phyloP scores from a whole-genome alignment of 2,113 vertebrate species.

The Trichechus manatus region DNA sequence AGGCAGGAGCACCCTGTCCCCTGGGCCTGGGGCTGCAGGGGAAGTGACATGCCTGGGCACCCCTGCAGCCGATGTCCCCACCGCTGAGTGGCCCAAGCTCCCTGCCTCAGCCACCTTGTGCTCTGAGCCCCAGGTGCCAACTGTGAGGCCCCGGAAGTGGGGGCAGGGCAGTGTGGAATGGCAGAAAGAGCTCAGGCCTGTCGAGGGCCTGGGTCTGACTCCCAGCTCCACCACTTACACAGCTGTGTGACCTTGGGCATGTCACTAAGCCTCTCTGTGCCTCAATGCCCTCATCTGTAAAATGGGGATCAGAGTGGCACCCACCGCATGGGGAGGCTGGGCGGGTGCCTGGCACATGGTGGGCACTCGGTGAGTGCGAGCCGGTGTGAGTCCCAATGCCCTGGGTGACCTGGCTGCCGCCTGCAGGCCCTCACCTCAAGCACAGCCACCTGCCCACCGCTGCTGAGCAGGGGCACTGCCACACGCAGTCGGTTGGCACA shows the following conservation, averaged over 20 bases:
- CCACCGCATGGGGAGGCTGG: not conserved
- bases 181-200: not conserved
- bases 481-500: slow-evolving; percentile 90
- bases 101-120: slow-evolving; percentile 33
- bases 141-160: not conserved
- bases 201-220: not conserved
- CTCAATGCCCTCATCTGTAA: slow-evolving; percentile 65
- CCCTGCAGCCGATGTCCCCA: not conserved
- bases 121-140: slow-evolving; percentile 17
- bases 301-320: not conserved
- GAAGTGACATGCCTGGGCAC: not conserved
- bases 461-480: slow-evolving; percentile 93
- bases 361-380: not conserved
- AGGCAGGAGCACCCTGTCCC: not conserved
- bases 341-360: not conserved
- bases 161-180: not conserved
- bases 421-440: slow-evolving; percentile 89
- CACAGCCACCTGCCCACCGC: slow-evolving; percentile 95
- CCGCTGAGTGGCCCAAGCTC: not conserved
- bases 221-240: slow-evolving; percentile 63
- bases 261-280: slow-evolving; percentile 51
- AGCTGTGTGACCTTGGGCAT: slow-evolving; percentile 21
- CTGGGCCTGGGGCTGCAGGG: not conserved
- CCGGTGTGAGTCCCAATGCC: not conserved
- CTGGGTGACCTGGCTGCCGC: not conserved